Conservation (phyloP, 2,888 invertebrate genomes). For the Anodontia alba region DNA sequence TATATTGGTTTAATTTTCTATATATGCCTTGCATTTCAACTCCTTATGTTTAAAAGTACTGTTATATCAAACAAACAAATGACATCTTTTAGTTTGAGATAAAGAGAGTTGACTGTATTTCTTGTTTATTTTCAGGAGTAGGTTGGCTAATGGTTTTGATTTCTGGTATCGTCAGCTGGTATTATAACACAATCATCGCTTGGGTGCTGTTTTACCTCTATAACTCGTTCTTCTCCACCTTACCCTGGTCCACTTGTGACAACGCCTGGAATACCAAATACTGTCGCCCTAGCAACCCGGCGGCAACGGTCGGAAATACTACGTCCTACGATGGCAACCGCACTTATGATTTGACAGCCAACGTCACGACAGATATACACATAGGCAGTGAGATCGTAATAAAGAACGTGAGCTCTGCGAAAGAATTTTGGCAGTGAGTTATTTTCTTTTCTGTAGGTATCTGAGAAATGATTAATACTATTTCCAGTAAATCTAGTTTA, state of each 20-base stretch:
- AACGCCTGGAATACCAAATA: conserved; percentile 85
- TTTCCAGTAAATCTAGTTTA: too few relatives aligned
- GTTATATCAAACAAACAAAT: too few relatives aligned
- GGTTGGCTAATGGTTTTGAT: conserved; percentile 87
- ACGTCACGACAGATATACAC: too few relatives aligned
- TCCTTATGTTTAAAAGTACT: too few relatives aligned
- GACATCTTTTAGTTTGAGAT: too few relatives aligned
- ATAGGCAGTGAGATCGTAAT: not conserved
- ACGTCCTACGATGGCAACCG: too few relatives aligned
- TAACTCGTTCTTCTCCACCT: conserved; percentile 93
- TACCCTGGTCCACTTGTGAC: conserved; percentile 93
- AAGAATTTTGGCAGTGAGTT: conserved; percentile 78
- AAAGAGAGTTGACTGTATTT: not conserved
- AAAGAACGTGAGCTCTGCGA: conserved; percentile 61
- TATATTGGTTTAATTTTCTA: too few relatives aligned
- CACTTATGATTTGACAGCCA: too few relatives aligned
- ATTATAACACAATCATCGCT: conserved; percentile 98
- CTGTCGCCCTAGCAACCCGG: conserved; percentile 79
- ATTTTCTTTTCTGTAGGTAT: too few relatives aligned
- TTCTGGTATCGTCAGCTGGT: conserved; percentile 95
- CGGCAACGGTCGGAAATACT: not conserved
- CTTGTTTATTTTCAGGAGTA: conserved; percentile 84
- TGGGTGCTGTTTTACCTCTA: conserved; percentile 98
- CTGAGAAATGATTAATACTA: too few relatives aligned
- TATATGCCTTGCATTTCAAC: too few relatives aligned